A percentile compares a stretch with the other conserved stretches of the same genome.
Conservation (phyloP, 2,888 invertebrate genomes). For the Aporophyla nigra region DNA sequence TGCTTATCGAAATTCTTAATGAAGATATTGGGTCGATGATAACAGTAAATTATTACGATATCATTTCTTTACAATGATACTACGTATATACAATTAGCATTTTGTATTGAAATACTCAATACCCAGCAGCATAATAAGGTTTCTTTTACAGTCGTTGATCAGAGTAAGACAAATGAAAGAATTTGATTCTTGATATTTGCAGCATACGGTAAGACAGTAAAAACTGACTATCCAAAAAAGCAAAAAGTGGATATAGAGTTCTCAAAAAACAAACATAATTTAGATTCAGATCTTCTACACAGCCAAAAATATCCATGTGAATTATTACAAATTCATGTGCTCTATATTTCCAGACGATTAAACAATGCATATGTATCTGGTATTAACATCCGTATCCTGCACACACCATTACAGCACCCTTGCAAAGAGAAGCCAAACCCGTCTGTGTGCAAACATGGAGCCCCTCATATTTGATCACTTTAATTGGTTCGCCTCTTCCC, state of each 20-base stretch:
- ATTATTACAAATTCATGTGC: slow-evolving; percentile 15
- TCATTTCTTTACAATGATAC: not conserved
- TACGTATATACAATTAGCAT: not conserved
- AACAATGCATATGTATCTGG: slow-evolving; percentile 60
- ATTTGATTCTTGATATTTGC: not conserved
- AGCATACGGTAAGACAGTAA: too few relatives aligned
- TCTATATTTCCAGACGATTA: slow-evolving; percentile 50
- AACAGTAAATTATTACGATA: slow-evolving; percentile 4
- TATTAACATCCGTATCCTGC: slow-evolving; percentile 47
- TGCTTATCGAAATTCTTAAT: slow-evolving; percentile 2
- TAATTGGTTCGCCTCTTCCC: slow-evolving; percentile 79
- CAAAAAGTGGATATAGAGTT: not conserved
- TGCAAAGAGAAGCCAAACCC: slow-evolving; percentile 51
- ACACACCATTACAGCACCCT: slow-evolving; percentile 52
- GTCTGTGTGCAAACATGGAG: slow-evolving; percentile 61
- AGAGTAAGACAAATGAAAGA: not conserved
- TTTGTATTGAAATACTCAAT: not conserved
- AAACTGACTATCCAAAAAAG: not conserved
- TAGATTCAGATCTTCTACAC: not conserved
- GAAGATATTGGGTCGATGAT: slow-evolving; percentile 5
- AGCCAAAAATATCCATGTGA: not conserved
- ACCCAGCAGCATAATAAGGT: not conserved
- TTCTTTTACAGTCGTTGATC: not conserved
- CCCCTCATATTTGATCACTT: slow-evolving; percentile 79
- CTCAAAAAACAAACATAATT: accelerated